Base-by-base conservation (phyloP, 2,113 vertebrate species). In the Xiphophorus couchianus region DNA sequence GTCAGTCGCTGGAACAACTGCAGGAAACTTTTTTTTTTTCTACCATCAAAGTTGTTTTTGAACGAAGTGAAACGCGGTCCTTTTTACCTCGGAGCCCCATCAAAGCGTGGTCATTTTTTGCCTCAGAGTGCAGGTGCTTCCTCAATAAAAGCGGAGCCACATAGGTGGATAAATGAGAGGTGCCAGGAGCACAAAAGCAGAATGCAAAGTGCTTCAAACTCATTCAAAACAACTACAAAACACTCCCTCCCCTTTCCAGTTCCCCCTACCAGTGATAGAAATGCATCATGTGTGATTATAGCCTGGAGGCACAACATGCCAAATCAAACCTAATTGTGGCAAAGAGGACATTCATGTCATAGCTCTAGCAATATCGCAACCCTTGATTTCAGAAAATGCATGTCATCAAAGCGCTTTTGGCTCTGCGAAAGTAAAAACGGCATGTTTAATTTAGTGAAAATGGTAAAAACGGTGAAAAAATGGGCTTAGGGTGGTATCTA, bases 101-200 rank as follows among this genome's bases (percentile, higher is more conserved):
- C 22, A 58, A 66, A 63, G 60, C 19, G 0, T 27, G 29, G 72
- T 67, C 30, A 60, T 83, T 79, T 84, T 72, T 75, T 37, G 62
- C 64, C 58, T 31, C 13, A 13, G 62, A 79, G 65, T 75, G 71
- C 83, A 86, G 78, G 74, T 76, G 74, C 58, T 63, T 78, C 68
- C 29, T 82, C 60, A 78, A 71, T 73, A 76, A 80, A 82, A 77
- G 74, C 37, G 2, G 48, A 58, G 30, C 1, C 1, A 64, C 74
- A 68, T 62, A 63, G 77, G 82, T 86, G 86, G 84, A 81, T 81
- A 78, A 76, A 83, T 68, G 68, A 86, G 82, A 81, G 60, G 64
- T 8, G 33, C 74, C 79, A 69, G 51, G 54, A 86, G 80, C 6
- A 4, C 54, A 73, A 35, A 81, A 44, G 69, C 67, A 42, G 62